Conservation (phyloP, 2,113 vertebrate species). For the Antechinus stuartii region DNA sequence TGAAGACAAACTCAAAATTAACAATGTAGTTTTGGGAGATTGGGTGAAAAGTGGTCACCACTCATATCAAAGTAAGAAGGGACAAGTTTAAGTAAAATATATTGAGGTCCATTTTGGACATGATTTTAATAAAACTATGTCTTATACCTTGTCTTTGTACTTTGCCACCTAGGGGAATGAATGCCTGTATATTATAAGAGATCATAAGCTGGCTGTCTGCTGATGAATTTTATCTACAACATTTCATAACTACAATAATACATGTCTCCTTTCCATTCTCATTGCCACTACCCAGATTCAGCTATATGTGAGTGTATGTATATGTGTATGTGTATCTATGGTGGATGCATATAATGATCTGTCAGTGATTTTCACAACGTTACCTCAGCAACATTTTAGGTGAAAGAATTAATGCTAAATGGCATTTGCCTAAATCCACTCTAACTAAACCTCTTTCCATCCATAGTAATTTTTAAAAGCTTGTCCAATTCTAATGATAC, state of each 20-base stretch:
- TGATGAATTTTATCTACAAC: not conserved
- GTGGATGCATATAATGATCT: not conserved
- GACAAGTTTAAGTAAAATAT: not conserved
- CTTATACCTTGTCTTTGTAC: not conserved
- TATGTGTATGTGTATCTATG: not conserved
- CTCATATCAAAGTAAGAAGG: not conserved
- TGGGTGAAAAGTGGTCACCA: not conserved
- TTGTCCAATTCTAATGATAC: not conserved
- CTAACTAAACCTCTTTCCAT: not conserved
- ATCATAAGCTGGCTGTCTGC: not conserved
- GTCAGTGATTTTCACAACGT: not conserved
- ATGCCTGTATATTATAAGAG: not conserved
- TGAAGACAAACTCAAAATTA: not conserved
- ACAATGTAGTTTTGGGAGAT: not conserved
- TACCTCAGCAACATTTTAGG: not conserved
- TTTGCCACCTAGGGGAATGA: not conserved
- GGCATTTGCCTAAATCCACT: not conserved
- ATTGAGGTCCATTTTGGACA: not conserved
- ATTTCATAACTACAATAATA: not conserved
- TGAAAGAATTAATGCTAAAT: not conserved
- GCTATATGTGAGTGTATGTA: not conserved
- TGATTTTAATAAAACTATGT: not conserved
- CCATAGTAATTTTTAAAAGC: not conserved
- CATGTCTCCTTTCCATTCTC: not conserved
- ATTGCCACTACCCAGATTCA: not conserved